Evolutionary conservation across 2,888 invertebrate species (phyloP).

Genomic region (Apamea sordens): DNA sequence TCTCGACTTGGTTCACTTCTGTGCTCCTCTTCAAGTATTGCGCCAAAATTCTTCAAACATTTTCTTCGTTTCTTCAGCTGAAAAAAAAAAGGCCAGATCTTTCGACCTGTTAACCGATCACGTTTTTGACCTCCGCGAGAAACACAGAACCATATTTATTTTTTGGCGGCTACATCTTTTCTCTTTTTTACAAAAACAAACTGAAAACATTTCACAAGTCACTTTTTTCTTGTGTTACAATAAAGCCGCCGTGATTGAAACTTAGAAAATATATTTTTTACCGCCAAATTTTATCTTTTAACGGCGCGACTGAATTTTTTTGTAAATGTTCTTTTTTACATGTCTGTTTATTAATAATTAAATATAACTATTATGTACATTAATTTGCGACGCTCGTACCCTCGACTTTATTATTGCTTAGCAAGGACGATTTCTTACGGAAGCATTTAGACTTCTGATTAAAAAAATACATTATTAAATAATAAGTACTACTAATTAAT

Average conservation of each 20-base stretch:
- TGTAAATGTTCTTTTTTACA: conserved; percentile 65
- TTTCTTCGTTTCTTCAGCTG: conserved; percentile 36
- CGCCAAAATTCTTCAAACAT: neutral
- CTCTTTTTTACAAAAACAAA: conserved; percentile 82
- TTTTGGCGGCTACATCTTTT: conserved; percentile 81
- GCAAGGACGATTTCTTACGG: conserved; percentile 7
- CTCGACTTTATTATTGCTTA: conserved; percentile 57
- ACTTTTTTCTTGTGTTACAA: conserved; percentile 88
- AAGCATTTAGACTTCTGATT: conserved; percentile 7
- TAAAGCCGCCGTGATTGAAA: conserved; percentile 82
- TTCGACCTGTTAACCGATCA: conserved; percentile 36
- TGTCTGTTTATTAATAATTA: conserved; percentile 53
- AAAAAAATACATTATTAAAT: neutral
- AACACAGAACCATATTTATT: conserved; percentile 77
- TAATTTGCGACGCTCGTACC: conserved; percentile 34
- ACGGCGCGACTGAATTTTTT: conserved; percentile 68
- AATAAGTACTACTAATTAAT: conserved; percentile 6
- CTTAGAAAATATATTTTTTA: conserved; percentile 86
- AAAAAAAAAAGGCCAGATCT: conserved; percentile 32
- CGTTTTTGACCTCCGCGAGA: conserved; percentile 68
- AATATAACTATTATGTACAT: conserved; percentile 65
- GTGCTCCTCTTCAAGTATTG: neutral
- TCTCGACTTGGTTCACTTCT: no score
- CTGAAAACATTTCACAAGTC: conserved; percentile 76
- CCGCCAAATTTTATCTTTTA: conserved; percentile 72